Conservation (phyloP, 2,113 vertebrate genomes). For the Mionectes macconnelli region DNA sequence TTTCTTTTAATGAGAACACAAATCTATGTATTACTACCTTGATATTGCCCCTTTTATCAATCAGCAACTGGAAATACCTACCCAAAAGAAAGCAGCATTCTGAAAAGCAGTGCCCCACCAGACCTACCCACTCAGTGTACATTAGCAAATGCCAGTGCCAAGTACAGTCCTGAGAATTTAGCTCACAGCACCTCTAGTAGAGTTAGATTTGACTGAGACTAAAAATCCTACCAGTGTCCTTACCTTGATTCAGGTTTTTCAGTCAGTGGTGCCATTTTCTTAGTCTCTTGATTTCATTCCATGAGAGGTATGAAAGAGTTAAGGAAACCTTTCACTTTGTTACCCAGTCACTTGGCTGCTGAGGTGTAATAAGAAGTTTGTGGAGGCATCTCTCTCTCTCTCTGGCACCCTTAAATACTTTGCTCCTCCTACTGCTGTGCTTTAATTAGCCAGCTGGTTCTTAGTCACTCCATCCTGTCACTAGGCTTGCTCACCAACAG, state of each 20-base stretch:
- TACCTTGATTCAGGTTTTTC: constrained; percentile 64
- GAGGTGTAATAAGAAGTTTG: not conserved
- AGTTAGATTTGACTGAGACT: not conserved
- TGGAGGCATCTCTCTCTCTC: constrained; percentile 5
- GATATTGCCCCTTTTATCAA: not conserved
- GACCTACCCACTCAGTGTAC: not conserved
- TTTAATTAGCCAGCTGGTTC: constrained; percentile 62
- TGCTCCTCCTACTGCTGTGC: constrained; percentile 52
- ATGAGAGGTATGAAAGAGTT: not conserved
- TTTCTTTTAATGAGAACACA: not conserved
- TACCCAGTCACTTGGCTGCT: not conserved
- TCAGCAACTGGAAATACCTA: not conserved
- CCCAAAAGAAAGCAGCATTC: not conserved
- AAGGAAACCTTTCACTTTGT: not conserved
- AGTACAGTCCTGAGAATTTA: not conserved
- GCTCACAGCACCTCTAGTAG: not conserved
- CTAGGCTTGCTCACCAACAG: constrained; percentile 39
- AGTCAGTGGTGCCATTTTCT: constrained; percentile 60
- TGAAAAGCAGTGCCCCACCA: not conserved
- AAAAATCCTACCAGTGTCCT: not conserved
- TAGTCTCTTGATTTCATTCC: not conserved
- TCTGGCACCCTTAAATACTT: constrained; percentile 53
- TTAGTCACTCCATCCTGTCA: constrained; percentile 56
- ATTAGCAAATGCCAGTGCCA: not conserved
- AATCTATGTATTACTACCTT: not conserved